Evolutionary conservation across 2,113 vertebrate species (phyloP).

Genomic region (Larimichthys crocea): DNA sequence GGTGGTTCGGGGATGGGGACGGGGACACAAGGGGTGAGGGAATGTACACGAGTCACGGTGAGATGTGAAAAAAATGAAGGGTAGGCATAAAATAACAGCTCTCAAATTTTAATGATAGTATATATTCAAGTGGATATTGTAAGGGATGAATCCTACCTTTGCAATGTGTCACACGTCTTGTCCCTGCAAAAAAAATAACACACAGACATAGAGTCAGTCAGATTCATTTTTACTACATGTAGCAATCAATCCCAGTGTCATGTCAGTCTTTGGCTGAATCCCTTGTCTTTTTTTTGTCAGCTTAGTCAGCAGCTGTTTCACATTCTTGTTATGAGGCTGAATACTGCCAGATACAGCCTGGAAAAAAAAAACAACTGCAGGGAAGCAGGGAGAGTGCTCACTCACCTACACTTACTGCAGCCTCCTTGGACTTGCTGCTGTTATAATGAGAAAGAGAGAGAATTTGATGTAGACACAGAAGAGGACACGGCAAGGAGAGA

Average conservation of each 20-base stretch:
- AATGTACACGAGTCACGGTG: constrained; percentile 72
- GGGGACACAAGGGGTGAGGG: constrained; percentile 1
- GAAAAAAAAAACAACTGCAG: neutral
- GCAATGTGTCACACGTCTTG: constrained; percentile 81
- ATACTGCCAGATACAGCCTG: neutral
- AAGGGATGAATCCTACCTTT: constrained; percentile 82
- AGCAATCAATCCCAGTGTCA: neutral
- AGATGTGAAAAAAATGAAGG: constrained; percentile 67
- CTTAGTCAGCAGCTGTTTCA: constrained; percentile 11
- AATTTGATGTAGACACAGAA: neutral
- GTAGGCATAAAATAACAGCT: constrained; percentile 49
- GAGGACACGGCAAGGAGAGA: neutral
- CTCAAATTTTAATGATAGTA: neutral
- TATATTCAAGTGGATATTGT: accelerated
- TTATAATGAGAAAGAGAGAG: constrained; percentile 19
- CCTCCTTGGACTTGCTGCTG: constrained; percentile 76
- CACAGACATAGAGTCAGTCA: constrained; percentile 29
- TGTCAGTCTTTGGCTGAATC: neutral
- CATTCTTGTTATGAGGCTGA: constrained; percentile 14
- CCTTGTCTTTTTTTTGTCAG: neutral
- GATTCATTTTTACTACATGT: neutral
- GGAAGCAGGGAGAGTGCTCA: constrained; percentile 4
- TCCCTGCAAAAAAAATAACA: constrained; percentile 59
- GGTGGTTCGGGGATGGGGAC: neutral
- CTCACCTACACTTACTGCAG: constrained; percentile 71